Evolutionary conservation across 2,888 invertebrate genomes (phyloP).

Genomic region (Hypena proboscidalis): DNA sequence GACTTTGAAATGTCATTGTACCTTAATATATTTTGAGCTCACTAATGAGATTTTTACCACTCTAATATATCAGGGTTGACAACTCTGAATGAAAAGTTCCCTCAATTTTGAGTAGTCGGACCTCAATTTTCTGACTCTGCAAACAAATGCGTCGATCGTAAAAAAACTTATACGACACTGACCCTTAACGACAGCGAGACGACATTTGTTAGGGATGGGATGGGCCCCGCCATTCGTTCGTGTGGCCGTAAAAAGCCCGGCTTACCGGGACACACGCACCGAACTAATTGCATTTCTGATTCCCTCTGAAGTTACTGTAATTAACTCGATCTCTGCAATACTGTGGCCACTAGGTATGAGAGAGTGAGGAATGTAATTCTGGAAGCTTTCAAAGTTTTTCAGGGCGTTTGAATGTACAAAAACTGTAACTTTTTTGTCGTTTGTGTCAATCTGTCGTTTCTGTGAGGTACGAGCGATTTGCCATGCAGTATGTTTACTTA

Average conservation of each 20-base stretch:
- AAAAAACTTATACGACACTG: slow-evolving; percentile 46
- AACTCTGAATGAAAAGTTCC: slow-evolving; percentile 1
- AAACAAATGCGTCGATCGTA: slow-evolving; percentile 42
- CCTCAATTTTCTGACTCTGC: slow-evolving; percentile 32
- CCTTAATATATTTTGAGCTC: no score
- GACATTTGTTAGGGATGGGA: slow-evolving; percentile 45
- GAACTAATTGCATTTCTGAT: slow-evolving; percentile 78
- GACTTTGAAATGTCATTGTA: no score
- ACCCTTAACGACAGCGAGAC: slow-evolving; percentile 43
- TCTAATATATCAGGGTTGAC: background rate
- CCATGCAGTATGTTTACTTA: no score
- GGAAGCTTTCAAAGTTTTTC: slow-evolving; percentile 14
- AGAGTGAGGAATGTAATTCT: slow-evolving; percentile 13
- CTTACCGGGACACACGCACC: slow-evolving; percentile 62
- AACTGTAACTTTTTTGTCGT: no score
- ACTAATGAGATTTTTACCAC: background rate
- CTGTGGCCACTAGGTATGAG: slow-evolving; percentile 44
- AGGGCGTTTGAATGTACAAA: slow-evolving; percentile 2
- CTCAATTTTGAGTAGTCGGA: slow-evolving; percentile 7
- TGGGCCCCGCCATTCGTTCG: slow-evolving; percentile 38
- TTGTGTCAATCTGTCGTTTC: no score
- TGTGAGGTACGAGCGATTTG: no score
- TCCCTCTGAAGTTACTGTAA: slow-evolving; percentile 73
- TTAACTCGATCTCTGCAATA: slow-evolving; percentile 62
- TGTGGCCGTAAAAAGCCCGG: slow-evolving; percentile 51